Evolutionary conservation across 2,113 vertebrate species (phyloP).

Genomic region (Holacanthus passer): DNA sequence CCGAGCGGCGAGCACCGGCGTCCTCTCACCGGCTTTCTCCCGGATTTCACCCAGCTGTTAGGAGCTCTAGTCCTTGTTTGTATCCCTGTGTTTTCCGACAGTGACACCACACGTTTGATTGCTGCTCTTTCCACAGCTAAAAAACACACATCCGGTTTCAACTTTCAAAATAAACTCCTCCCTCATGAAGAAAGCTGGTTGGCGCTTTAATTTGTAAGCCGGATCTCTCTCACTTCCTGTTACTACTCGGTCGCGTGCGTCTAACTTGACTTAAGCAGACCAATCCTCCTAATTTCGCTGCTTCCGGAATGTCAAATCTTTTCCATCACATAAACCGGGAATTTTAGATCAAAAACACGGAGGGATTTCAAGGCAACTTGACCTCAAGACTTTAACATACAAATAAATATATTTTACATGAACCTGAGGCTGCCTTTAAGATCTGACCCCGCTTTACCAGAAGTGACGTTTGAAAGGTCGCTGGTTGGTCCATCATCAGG

Average conservation of each 20-base stretch:
- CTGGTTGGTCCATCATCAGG: constrained; percentile 66
- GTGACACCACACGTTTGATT: constrained; percentile 59
- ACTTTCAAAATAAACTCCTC: constrained; percentile 51
- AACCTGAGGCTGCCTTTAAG: constrained; percentile 17
- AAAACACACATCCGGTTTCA: constrained; percentile 19
- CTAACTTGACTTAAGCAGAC: constrained; percentile 33
- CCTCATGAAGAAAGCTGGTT: rapidly evolving
- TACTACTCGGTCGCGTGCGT: neutral
- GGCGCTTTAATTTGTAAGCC: constrained; percentile 28
- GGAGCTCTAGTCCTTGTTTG: constrained; percentile 52
- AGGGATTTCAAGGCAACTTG: neutral
- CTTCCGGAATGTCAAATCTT: constrained; percentile 70
- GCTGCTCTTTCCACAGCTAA: constrained; percentile 29
- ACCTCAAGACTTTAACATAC: neutral
- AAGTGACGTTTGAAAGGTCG: constrained; percentile 75
- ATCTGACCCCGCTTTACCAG: constrained; percentile 52
- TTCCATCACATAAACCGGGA: neutral
- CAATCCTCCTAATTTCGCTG: constrained; percentile 55
- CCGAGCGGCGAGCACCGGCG: constrained; percentile 26
- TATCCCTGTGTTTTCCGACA: constrained; percentile 60
- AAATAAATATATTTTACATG: neutral
- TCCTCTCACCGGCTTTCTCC: constrained; percentile 11
- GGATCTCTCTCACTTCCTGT: neutral
- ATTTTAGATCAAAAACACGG: neutral
- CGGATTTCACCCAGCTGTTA: constrained; percentile 31